Conservation (phyloP, 2,888 invertebrate species). For the Lithophane ornitopus region DNA sequence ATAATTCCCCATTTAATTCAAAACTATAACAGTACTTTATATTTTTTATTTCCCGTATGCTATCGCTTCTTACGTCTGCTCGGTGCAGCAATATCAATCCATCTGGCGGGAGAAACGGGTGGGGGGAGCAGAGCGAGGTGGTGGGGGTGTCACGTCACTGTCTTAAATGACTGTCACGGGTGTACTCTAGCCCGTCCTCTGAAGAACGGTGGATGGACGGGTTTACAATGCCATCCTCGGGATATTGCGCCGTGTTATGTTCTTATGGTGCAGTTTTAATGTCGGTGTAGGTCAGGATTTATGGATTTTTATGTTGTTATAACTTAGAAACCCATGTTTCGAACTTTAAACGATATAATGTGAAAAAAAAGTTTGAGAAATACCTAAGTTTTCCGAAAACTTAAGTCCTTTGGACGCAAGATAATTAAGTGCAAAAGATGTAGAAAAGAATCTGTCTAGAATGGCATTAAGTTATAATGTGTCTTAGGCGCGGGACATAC, state of each 20-base stretch:
- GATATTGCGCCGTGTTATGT: slow-evolving; percentile 87
- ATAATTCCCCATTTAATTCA: slow-evolving; percentile 66
- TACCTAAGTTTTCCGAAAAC: neutral
- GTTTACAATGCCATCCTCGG: slow-evolving; percentile 80
- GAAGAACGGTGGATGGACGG: slow-evolving; percentile 87
- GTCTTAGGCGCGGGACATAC: too few relatives aligned
- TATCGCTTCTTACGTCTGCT: slow-evolving; percentile 89
- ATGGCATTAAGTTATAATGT: neutral
- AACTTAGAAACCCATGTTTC: neutral
- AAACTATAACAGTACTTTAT: slow-evolving; percentile 71
- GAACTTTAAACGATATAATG: too few relatives aligned
- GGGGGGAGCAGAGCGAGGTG: slow-evolving; percentile 58
- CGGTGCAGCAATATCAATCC: slow-evolving; percentile 90
- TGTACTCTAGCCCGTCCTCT: slow-evolving; percentile 83
- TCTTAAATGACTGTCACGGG: slow-evolving; percentile 91
- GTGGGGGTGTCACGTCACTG: slow-evolving; percentile 86
- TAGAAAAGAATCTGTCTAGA: neutral
- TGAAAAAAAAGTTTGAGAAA: neutral
- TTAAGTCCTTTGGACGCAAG: neutral
- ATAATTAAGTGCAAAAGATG: neutral
- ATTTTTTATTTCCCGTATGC: slow-evolving; percentile 85
- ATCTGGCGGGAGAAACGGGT: slow-evolving; percentile 82
- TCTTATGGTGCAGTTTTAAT: slow-evolving; percentile 76
- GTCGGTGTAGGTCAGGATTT: slow-evolving; percentile 54
- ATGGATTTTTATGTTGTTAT: slow-evolving; percentile 16